Evolutionary conservation across 2,113 vertebrate species (phyloP).

Genomic region (Eolophus roseicapilla): DNA sequence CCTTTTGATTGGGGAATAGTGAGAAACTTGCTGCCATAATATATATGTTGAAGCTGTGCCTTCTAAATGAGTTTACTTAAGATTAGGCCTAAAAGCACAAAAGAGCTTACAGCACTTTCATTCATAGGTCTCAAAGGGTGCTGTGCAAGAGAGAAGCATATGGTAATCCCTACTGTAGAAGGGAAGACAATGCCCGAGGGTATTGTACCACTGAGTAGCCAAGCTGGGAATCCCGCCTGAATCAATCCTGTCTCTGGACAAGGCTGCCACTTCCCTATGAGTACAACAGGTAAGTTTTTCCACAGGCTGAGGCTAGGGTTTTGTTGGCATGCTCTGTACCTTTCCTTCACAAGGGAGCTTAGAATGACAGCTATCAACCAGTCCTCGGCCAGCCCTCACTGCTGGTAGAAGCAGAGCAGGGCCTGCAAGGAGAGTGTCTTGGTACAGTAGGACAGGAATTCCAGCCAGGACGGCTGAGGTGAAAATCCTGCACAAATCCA

Average conservation of each 20-base stretch:
- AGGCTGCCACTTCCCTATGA: neutral
- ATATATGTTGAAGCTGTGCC: neutral
- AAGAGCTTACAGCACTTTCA: neutral
- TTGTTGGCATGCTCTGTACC: neutral
- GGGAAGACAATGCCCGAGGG: neutral
- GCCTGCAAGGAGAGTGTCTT: neutral
- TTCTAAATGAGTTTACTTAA: neutral
- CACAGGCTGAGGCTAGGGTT: neutral
- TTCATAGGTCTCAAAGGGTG: neutral
- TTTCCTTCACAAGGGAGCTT: neutral
- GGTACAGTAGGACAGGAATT: neutral
- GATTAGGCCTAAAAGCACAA: neutral
- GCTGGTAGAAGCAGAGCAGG: neutral
- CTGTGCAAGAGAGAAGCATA: neutral
- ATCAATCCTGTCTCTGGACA: neutral
- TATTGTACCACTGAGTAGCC: neutral
- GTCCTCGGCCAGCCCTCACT: neutral
- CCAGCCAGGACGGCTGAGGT: conserved; percentile 9
- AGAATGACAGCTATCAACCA: neutral
- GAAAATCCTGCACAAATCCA: conserved; percentile 54
- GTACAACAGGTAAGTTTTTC: neutral
- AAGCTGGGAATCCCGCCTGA: neutral
- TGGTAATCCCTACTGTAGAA: neutral
- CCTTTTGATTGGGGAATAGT: neutral
- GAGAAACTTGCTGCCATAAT: neutral